phyloP scores from a whole-genome alignment of 1,140 invertebrate genomes.

The Apocrypta bakeri region DNA sequence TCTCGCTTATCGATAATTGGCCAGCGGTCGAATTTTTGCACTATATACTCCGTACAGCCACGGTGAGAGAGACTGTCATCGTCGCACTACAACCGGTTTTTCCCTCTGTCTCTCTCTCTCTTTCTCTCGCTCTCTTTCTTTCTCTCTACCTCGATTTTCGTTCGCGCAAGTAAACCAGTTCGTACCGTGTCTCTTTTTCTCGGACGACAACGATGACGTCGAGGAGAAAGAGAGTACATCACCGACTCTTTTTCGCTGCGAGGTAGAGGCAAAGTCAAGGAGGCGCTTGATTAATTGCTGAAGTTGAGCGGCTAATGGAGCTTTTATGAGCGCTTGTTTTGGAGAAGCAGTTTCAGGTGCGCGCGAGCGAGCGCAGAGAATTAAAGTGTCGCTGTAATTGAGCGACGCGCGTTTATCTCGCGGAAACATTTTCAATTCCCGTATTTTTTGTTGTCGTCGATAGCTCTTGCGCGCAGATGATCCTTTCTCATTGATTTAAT shows the following conservation, averaged over 20 bases:
- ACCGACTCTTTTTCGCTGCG: constrained; percentile 32
- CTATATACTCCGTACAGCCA: not conserved
- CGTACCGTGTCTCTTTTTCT: constrained; percentile 43
- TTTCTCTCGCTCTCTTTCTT: too few relatives aligned
- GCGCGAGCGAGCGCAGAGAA: not conserved
- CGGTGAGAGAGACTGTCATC: not conserved
- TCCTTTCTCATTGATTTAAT: not conserved
- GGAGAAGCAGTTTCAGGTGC: not conserved
- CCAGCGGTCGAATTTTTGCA: constrained; percentile 28
- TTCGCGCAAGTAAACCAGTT: constrained; percentile 38
- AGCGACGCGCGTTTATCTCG: not conserved
- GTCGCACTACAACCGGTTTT: constrained; percentile 39
- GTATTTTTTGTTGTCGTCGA: not conserved
- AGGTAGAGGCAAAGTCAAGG: not conserved
- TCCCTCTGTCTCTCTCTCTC: not conserved
- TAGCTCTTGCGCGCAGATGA: not conserved
- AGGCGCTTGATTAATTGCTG: constrained; percentile 8
- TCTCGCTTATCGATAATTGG: constrained; percentile 51
- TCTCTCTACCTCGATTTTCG: not conserved
- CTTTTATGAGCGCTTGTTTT: constrained; percentile 1
- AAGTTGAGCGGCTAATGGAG: not conserved
- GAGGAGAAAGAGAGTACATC: not conserved
- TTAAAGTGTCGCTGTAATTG: not conserved
- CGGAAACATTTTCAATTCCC: not conserved
- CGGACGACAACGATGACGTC: too few relatives aligned